Percentiles rank a stretch among this genome's conserved stretches.
These are phyloP conservation scores for Bhutanitis thaidina DNA, from an alignment of 2,888 invertebrate genomes.

Conservation along the genomic window DNA sequence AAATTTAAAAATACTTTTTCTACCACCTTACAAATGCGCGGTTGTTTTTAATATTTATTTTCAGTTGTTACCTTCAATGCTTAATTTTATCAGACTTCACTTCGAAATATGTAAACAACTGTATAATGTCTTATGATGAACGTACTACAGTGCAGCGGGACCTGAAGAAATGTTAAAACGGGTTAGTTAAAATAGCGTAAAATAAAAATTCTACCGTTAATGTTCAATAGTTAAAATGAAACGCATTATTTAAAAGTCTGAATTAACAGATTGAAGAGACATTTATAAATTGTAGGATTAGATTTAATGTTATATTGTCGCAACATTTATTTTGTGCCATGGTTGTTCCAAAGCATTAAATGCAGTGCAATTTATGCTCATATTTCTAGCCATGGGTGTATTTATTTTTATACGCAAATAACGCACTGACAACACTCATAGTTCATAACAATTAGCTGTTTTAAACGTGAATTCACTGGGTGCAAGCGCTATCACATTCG, in stretches of 20 bases:
- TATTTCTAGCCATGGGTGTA: not conserved
- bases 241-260: conserved; percentile 46
- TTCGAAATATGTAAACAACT: too few species aligned
- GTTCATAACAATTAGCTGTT: conserved; percentile 3
- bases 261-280: conserved; percentile 42
- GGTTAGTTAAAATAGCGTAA: conserved; percentile 2
- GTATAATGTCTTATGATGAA: too few species aligned
- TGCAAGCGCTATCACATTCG: not conserved
- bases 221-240: conserved; percentile 31
- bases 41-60: too few species aligned
- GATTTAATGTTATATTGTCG: conserved; percentile 28
- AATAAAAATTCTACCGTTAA: not conserved
- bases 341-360: conserved; percentile 5
- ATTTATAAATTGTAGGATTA: conserved; percentile 33
- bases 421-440: not conserved
- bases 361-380: not conserved
- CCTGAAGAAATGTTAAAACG: not conserved
- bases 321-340: conserved; percentile 3
- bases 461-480: not conserved
- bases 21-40: too few species aligned
- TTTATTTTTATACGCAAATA: conserved; percentile 2
- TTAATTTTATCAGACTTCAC: too few species aligned
- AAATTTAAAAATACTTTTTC: too few species aligned
- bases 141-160: too few species aligned
- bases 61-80: too few species aligned